Conservation (phyloP, 2,113 vertebrate genomes). For the Caranx melampygus region DNA sequence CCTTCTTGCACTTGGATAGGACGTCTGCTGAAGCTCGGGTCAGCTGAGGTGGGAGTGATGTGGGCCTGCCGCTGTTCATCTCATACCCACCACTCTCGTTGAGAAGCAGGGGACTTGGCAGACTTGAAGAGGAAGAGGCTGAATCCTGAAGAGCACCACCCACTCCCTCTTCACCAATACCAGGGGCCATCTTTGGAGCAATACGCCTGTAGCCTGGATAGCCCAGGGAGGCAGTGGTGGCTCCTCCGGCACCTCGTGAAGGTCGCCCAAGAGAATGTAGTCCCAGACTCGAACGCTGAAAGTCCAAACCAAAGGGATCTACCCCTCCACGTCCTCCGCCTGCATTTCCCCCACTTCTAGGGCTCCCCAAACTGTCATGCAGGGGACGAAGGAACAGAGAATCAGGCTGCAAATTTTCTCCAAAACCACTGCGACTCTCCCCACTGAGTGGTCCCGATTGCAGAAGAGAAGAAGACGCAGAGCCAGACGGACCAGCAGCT, state of each 20-base stretch:
- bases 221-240: slow-evolving; percentile 44
- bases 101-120: slow-evolving; percentile 84
- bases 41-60: slow-evolving; percentile 86
- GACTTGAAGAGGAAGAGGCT: slow-evolving; percentile 78
- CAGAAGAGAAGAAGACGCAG: slow-evolving; percentile 83
- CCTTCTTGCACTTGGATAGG: slow-evolving; percentile 97
- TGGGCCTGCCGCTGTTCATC: slow-evolving; percentile 80
- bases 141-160: slow-evolving; percentile 87
- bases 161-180: slow-evolving; percentile 83
- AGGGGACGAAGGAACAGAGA: slow-evolving; percentile 90
- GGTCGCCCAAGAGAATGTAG: slow-evolving; percentile 89
- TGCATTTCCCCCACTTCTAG: slow-evolving; percentile 67
- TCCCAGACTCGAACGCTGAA: slow-evolving; percentile 89
- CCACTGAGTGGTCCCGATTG: slow-evolving; percentile 65
- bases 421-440: slow-evolving; percentile 84
- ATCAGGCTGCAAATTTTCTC: slow-evolving; percentile 82
- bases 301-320: slow-evolving; percentile 92
- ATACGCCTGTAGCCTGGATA: slow-evolving; percentile 94
- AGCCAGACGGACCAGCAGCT: slow-evolving; percentile 73
- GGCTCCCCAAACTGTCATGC: slow-evolving; percentile 86
- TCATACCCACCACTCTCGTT: slow-evolving; percentile 82
- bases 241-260: slow-evolving; percentile 81
- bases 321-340: slow-evolving; percentile 73
- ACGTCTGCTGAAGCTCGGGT: slow-evolving; percentile 96
- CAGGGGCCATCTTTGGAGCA: slow-evolving; percentile 88